These are phyloP conservation scores for Dolichopus griseipennis DNA, from an alignment of 2,888 invertebrate species.

Conservation along the genomic window DNA sequence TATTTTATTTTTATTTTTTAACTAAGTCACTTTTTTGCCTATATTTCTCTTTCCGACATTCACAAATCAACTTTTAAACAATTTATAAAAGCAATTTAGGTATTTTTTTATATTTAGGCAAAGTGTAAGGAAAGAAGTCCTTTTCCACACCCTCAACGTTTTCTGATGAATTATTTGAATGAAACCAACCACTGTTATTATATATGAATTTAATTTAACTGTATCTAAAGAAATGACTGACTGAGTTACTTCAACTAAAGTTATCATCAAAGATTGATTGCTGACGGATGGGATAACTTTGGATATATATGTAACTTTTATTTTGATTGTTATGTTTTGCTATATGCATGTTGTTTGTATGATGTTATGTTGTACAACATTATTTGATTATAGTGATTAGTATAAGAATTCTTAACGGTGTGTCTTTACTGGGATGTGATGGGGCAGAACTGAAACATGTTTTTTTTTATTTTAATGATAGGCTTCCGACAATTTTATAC, in stretches of 20 bases:
- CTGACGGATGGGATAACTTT: not conserved
- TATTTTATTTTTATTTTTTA: not conserved
- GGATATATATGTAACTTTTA: not conserved
- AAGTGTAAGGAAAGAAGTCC: constrained; percentile 4
- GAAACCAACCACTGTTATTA: not conserved
- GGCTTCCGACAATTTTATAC: too few species aligned
- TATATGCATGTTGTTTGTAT: not conserved
- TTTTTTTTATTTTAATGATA: not conserved
- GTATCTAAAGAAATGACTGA: too few species aligned
- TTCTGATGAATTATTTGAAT: not conserved
- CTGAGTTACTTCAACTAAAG: not conserved
- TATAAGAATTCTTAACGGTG: not conserved
- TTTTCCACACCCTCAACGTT: not conserved
- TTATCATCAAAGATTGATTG: not conserved
- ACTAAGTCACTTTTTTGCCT: not conserved
- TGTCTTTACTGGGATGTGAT: not conserved
- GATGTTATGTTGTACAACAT: too few species aligned
- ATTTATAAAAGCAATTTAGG: not conserved
- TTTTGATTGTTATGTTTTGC: not conserved
- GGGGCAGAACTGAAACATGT: not conserved
- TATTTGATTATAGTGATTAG: constrained; percentile 2
- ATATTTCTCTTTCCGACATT: not conserved
- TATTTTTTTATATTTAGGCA: not conserved
- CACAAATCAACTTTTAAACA: not conserved
- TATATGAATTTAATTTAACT: too few species aligned